Conservation (phyloP, 2,113 vertebrate species). For the Beaufortia kweichowensis region DNA sequence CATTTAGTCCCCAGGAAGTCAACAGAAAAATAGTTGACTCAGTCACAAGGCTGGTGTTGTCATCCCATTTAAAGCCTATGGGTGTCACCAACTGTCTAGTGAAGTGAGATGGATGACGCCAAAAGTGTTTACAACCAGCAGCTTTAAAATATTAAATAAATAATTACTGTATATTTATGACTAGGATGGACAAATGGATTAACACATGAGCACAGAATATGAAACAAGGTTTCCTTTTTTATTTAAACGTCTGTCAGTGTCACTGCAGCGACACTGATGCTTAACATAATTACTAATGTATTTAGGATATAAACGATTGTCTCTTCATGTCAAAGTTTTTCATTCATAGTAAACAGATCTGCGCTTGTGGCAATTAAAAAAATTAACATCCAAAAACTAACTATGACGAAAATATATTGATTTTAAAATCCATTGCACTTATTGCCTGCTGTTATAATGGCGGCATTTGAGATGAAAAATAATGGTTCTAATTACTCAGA, state of each 20-base stretch:
- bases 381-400: too few species aligned
- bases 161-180: too few species aligned
- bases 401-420: too few species aligned
- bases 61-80: conserved; percentile 40
- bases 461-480: too few species aligned
- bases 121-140: conserved; percentile 33
- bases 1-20: not conserved
- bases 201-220: too few species aligned
- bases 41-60: conserved; percentile 21
- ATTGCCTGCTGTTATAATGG: not conserved
- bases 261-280: not conserved
- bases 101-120: conserved; percentile 26
- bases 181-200: too few species aligned
- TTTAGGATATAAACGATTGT: not conserved
- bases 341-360: too few species aligned
- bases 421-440: not conserved
- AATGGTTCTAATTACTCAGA: not conserved
- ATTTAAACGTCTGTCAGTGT: too few species aligned
- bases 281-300: not conserved
- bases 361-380: not conserved
- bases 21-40: not conserved
- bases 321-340: not conserved
- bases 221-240: too few species aligned
- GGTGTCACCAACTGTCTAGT: conserved; percentile 38
- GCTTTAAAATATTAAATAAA: not conserved